Base-by-base conservation (phyloP, 1,140 invertebrate species). In the Brachystomella parvula region DNA sequence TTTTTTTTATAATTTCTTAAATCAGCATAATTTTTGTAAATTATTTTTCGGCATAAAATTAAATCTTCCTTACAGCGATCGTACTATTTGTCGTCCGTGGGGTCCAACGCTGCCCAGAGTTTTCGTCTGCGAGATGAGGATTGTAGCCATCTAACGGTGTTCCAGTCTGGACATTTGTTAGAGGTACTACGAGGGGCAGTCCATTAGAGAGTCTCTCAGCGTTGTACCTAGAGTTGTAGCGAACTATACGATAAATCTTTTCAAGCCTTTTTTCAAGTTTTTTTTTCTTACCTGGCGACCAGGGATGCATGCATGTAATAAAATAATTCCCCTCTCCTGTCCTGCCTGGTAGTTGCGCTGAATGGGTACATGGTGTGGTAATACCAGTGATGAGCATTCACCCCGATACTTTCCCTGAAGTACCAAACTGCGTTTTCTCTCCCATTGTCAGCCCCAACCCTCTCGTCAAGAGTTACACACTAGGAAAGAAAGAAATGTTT, bases 281-380 rank as follows among this genome's bases (percentile, higher is more conserved):
- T 15, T 24, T 26, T 12, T 0, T 12, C 26, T n/a, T 56, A 64
- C 64, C 64, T 59, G 19, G 32, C 19, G 3, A 26, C 33, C 31
- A 65, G 32, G 12, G n/a, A 29, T 29, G 31, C n/a, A 28, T 53
- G 65, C 28, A 28, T 39, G n/a, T 28, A 66, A 15, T 61, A 66
- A 56, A 66, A 66, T 29, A 66, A 44, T 35, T 66, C 65, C n/a
- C 65, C 65, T 17, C 65, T 3, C n/a, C 65, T 32, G 17, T 66
- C 47, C 19, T 21, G 28, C 47, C 24, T n/a, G 12, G n/a, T 28
- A 2, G 19, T 17, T 26, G 30, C 17, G 39, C 68, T 53, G 30
- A 77, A 79, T 1, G 88, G 86, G 68, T 82, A 84, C 26, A 83
- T 81, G 30, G 87, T 68, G 62, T 85, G 81, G 53, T 82, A 78